These are phyloP conservation scores for Saguinus imperator DNA, from an alignment of 2,113 vertebrate species.

Conservation along the genomic window DNA sequence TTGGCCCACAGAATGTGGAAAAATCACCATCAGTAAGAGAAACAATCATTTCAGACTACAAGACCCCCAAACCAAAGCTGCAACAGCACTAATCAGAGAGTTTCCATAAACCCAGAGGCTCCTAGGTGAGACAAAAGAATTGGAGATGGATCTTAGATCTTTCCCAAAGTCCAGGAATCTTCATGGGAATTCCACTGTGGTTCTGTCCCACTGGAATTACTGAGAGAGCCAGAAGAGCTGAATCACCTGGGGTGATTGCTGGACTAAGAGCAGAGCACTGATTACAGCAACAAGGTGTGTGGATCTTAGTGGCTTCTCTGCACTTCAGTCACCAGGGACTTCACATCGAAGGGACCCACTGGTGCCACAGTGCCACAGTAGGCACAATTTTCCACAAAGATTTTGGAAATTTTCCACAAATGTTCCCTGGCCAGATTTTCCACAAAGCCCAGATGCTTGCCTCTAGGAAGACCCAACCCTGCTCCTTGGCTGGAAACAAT, in stretches of 20 bases:
- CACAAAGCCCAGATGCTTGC: not conserved
- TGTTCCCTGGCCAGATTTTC: not conserved
- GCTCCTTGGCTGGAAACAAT: not conserved
- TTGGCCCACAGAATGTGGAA: not conserved
- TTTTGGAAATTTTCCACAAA: too few species aligned
- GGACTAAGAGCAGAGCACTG: not conserved
- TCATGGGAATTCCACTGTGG: not conserved
- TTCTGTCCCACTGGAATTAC: not conserved
- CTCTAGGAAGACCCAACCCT: not conserved
- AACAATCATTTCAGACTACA: not conserved
- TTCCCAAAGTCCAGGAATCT: not conserved
- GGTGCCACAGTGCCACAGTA: not conserved
- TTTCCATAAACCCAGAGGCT: not conserved
- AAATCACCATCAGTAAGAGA: not conserved
- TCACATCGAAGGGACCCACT: not conserved
- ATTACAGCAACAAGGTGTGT: not conserved
- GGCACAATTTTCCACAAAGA: not conserved
- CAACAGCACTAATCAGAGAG: not conserved
- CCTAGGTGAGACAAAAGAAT: not conserved
- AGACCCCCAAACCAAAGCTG: not conserved
- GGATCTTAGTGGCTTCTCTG: not conserved
- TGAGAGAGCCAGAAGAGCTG: not conserved
- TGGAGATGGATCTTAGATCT: not conserved
- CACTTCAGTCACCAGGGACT: not conserved
- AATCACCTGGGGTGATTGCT: not conserved